Conservation (phyloP, 1,140 invertebrate genomes). For the Zelostemma sp. region DNA sequence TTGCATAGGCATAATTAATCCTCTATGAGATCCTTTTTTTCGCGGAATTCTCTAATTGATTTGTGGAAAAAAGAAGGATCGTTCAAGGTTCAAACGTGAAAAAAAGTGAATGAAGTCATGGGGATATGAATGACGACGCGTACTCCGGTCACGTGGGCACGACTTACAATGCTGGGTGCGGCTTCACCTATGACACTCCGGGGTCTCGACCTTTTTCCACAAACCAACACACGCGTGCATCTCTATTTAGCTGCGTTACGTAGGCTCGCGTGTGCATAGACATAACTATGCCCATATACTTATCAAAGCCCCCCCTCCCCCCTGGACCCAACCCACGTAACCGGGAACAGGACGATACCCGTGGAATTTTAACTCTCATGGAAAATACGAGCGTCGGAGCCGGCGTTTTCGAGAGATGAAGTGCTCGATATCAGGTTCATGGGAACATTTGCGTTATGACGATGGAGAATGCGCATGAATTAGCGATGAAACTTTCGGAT, state of each 20-base stretch:
- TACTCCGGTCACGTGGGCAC: slow-evolving; percentile 66
- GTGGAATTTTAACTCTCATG: slow-evolving; percentile 54
- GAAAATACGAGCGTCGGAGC: slow-evolving; percentile 31
- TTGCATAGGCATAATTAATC: too few relatives aligned
- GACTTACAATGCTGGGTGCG: slow-evolving; percentile 67
- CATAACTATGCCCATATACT: background rate
- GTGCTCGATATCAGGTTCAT: slow-evolving; percentile 7
- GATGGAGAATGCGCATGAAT: slow-evolving; percentile 2
- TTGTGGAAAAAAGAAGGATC: too few relatives aligned
- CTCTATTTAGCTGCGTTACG: slow-evolving; percentile 15
- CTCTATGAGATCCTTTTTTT: too few relatives aligned
- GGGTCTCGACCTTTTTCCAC: slow-evolving; percentile 61
- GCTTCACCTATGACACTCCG: slow-evolving; percentile 66
- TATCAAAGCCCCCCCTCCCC: slow-evolving; percentile 19
- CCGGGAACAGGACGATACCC: slow-evolving; percentile 58
- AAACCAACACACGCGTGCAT: slow-evolving; percentile 41
- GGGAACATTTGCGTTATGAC: background rate
- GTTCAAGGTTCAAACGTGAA: too few relatives aligned
- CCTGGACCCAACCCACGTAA: slow-evolving; percentile 55
- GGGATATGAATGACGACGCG: slow-evolving; percentile 66
- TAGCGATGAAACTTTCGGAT: background rate
- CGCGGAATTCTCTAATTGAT: too few relatives aligned
- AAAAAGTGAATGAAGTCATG: background rate
- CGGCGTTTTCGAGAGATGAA: background rate
- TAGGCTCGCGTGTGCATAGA: slow-evolving; percentile 9